Evolutionary conservation across 1,140 invertebrate genomes (phyloP).

Genomic region (Drosophila albomicans): DNA sequence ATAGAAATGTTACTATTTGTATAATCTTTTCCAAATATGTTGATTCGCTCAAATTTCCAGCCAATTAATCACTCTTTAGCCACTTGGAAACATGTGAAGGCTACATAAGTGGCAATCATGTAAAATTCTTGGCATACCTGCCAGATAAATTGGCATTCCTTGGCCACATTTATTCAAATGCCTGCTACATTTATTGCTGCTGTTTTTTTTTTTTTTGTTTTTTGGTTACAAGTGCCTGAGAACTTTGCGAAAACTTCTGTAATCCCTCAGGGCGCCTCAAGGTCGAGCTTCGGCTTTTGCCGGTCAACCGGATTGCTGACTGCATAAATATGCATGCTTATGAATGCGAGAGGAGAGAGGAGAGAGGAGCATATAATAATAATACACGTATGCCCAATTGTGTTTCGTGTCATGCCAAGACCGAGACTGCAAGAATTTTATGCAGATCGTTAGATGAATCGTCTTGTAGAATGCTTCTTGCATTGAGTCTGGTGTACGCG

Average conservation of each 20-base stretch:
- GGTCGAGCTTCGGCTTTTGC: constrained; percentile 32
- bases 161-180: constrained; percentile 12
- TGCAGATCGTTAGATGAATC: no score
- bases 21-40: no score
- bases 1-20: no score
- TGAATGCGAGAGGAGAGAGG: constrained; percentile 25
- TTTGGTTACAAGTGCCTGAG: constrained; percentile 18
- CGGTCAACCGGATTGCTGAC: background rate
- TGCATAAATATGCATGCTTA: constrained; percentile 52
- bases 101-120: background rate
- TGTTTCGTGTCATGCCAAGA: no score
- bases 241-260: constrained; percentile 7
- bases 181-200: background rate
- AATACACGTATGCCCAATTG: constrained; percentile 45
- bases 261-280: constrained; percentile 39
- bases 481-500: no score
- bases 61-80: background rate
- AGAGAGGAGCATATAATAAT: background rate
- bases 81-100: background rate
- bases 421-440: no score
- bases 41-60: background rate
- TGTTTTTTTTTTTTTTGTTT: background rate
- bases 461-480: no score
- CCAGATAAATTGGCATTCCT: constrained; percentile 10
- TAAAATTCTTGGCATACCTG: background rate